phyloP scores from a whole-genome alignment of 2,797 vertebrate genomes.

The Microhierax caerulescens region DNA sequence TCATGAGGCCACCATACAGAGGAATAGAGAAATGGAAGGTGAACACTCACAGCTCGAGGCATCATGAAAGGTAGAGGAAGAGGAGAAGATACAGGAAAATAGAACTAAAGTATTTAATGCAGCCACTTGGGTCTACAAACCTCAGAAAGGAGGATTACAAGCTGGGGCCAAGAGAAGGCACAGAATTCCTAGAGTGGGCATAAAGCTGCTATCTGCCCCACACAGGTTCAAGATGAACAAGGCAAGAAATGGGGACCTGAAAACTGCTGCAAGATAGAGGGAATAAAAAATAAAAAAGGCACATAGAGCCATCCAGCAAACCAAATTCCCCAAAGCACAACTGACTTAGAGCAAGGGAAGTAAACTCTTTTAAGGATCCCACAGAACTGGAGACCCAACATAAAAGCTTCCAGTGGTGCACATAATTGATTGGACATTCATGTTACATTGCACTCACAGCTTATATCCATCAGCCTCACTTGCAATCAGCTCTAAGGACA shows the following conservation, averaged over 20 bases:
- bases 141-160: not conserved
- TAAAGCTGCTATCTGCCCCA: not conserved
- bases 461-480: not conserved
- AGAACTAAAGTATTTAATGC: not conserved
- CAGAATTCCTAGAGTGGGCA: not conserved
- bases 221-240: not conserved
- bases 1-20: not conserved
- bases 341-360: not conserved
- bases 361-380: not conserved
- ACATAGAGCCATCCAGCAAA: not conserved
- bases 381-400: not conserved
- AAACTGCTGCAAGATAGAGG: not conserved
- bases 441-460: not conserved
- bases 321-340: not conserved
- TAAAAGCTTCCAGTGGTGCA: not conserved
- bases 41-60: not conserved
- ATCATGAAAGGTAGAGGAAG: not conserved
- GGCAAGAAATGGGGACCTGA: not conserved
- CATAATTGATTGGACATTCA: not conserved
- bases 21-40: not conserved
- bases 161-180: not conserved
- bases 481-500: not conserved
- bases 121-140: not conserved
- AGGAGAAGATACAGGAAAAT: not conserved
- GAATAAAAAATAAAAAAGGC: not conserved